Base-by-base conservation (phyloP, 2,888 invertebrate species). In the Theristus sp. region DNA sequence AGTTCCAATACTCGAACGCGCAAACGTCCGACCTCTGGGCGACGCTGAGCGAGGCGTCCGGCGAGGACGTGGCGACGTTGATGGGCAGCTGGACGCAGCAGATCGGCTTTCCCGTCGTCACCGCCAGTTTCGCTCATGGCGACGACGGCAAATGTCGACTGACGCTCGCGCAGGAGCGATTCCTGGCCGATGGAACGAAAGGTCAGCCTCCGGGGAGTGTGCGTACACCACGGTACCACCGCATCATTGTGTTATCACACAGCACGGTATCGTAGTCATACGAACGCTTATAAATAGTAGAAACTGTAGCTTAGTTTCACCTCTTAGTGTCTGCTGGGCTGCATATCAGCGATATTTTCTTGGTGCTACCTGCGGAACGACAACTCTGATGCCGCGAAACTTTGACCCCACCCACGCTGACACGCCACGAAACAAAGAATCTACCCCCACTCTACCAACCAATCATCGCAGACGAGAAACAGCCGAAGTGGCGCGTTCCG, bases 31-130 rank as follows among this genome's bases (percentile, higher is more conserved):
- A 93, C 74, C 78, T 93, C 66, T 93, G 93, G 93, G 81, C 82
- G 1, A 85, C 89, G 0, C 78, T 94, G 64, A 73, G 85, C 69
- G 84, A 86, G 71, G 86, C 87, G 1, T 88, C 88, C 67, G 83
- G 83, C 25, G 89, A 90, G 73, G 87, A 89, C 1, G 86, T 96
- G 0, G 84, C 83, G 0, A 82, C 82, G 57, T 85, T 94, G 3
- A 94, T 94, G 93, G 84, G 85, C 10, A 86, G 87, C 24, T 96
- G 94, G 94, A 93, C 90, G 1, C 86, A 86, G 72, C 85, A 88
- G 71, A 86, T 85, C 81, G 91, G 93, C 38, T 93, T 87, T 72
- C 91, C 93, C 0, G 83, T 90, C 60, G 83, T 87, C 20, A 80
- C 74, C 58, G 80, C 80, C n/a, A 27, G 22, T 28, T 2, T 54